Base-by-base conservation (phyloP, 2,797 vertebrate genomes). In the Graptemys geographica region DNA sequence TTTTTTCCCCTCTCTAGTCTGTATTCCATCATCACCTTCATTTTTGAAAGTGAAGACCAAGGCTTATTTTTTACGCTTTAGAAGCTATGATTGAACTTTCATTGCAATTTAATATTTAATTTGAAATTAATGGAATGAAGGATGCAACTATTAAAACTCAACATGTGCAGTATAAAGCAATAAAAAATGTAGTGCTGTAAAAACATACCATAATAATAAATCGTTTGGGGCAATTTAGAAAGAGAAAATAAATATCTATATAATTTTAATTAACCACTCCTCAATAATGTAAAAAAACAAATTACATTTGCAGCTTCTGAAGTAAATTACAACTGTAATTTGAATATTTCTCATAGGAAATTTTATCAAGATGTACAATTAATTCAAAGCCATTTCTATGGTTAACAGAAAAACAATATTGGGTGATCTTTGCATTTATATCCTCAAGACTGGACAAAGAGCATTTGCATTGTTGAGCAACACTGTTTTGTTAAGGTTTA, bases 91-190 rank as follows among this genome's bases (percentile, higher is more conserved):
- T 84, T 97, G 93, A 96, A 97, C 88, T 92, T 96, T 92, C 90
- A 89, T 90, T 96, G 90, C 65, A 56, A 95, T 97, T 97, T 97
- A 97, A 96, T 96, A 95, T 95, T 97, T 97, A 97, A 92, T 97
- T 96, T 95, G 92, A 97, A 98, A 97, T 97, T 97, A 98, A 98
- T 97, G 96, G 95, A 97, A 98, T 97, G 94, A 97, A 94, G 95
- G 94, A 96, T 96, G 87, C 90, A 95, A 91, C 76, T 89, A 93
- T 97, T 96, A 98, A 98, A 97, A 94, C 25, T 78, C 96, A 96
- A 95, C 85, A 81, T 55, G 89, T 93, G 89, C 84, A 86, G 9
- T 53, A 89, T 84, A 92, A 92, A 95, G 96, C 92, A 97, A 96
- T 98, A 98, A 98, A 98, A 93, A 96, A 96, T n/a, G 82, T 95